Base-by-base conservation (phyloP, 2,797 vertebrate species). In the Distichodus sexfasciatus region DNA sequence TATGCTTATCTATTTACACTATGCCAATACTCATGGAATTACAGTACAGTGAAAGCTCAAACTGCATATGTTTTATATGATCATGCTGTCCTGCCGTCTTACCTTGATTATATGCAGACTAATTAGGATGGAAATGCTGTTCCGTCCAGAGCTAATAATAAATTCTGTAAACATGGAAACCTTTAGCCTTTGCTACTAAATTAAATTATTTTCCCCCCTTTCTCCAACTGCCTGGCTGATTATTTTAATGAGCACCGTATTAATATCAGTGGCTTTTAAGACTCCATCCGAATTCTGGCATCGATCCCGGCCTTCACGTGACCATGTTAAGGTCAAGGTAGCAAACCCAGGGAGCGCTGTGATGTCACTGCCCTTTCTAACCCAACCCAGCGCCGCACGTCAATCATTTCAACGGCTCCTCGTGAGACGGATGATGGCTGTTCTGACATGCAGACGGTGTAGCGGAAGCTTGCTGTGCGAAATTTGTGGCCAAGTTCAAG, bases 291-390 rank as follows among this genome's bases (percentile, higher is more conserved):
- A 29, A 44, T 44, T 57, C 47, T 9, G 12, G 15, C 1, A 2
- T 26, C 19, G 10, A 36, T 70, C 19, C 15, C 6, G 4, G 11
- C n/a, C 4, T 12, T n/a, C 28, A 4, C 24, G 40, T 38, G 29
- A 14, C 14, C 5, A 10, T 19, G 35, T 24, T 35, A 29, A 63
- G 31, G 58, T 46, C 58, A 62, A 11, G 10, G 8, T 44, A 50
- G 23, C 8, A 46, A 14, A 28, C 21, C 11, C 3, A 48, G 21
- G 38, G 51, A 17, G 29, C 15, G 8, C 2, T 17, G 17, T 51
- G 44, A 69, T 41, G 66, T 69, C 15, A 31, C 33, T 23, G 31
- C 24, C n/a, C 35, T 41, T 69, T 60, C 5, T 12, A 24, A 10
- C 8, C 24, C 8, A 23, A 6, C n/a, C n/a, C 23, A 12, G 2